phyloP scores from a whole-genome alignment of 35 echinoderm and acorn worm species.

The Chiridota heheva region DNA sequence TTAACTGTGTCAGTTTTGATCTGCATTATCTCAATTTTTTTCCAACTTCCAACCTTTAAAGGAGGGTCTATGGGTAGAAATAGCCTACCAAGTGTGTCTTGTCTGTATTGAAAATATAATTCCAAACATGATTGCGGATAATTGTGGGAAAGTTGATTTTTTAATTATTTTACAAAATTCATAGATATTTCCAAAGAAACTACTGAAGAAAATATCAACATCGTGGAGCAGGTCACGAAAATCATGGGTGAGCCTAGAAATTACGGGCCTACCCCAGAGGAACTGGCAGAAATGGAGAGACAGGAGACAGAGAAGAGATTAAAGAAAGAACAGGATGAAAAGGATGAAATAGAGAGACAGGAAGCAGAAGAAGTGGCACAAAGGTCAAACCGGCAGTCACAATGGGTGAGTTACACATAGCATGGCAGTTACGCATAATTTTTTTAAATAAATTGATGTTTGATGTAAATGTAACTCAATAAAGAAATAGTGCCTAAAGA shows the following conservation, averaged over 20 bases:
- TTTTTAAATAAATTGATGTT: too few species aligned
- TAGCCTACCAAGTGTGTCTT: too few species aligned
- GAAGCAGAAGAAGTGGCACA: conserved; percentile 79
- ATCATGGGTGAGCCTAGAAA: conserved; percentile 94
- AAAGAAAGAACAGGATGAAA: conserved; percentile 92
- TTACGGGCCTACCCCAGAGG: conserved; percentile 92
- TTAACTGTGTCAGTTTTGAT: too few species aligned
- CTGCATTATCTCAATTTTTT: too few species aligned
- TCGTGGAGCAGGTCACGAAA: conserved; percentile 79
- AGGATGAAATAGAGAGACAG: conserved; percentile 70
- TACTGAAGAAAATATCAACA: conserved; percentile 56
- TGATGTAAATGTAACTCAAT: too few species aligned
- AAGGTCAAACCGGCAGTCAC: conserved; percentile 60
- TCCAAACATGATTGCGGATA: too few species aligned
- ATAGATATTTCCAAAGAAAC: conserved; percentile 92
- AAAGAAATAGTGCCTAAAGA: too few species aligned
- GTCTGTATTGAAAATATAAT: too few species aligned
- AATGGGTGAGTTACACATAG: conserved; percentile 74
- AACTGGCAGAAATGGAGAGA: conserved; percentile 82
- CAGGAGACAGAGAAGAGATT: conserved; percentile 86
- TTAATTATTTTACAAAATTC: background rate
- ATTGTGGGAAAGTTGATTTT: too few species aligned
- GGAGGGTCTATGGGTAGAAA: too few species aligned
- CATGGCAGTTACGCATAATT: too few species aligned
- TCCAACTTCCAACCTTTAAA: too few species aligned